Evolutionary conservation across 2,797 vertebrate species (phyloP), one percentile per base, ranked within the genome.

Genomic region (Sphaeramia orbicularis): DNA sequence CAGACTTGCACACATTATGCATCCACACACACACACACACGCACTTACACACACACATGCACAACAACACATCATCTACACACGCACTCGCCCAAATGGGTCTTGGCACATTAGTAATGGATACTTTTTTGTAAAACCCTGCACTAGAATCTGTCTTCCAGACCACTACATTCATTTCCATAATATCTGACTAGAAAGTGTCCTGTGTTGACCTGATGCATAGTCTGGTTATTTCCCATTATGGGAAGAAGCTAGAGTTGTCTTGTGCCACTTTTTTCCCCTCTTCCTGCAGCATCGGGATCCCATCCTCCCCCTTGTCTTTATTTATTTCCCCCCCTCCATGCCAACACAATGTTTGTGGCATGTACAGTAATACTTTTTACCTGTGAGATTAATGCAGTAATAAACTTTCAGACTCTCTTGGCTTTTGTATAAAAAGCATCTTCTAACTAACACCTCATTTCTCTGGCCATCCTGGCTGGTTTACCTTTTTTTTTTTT

Each of bases 271-370:
- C 74, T 50, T 8, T 48, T 45, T 1, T 10, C 21, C 50, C 32
- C 42, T 15, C 40, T 15, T 36, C 71, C 71, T 38, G 69, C 78
- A 74, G 71, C 74, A 56, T 78, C 32, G 71, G 63, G 55, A 73
- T 1, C 37, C 63, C 56, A n/a, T 14, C 55, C 65, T 58, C 72
- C 68, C 10, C 42, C 7, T 43, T 50, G 84, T 88, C 88, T 83
- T 90, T 92, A 91, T 93, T 93, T 93, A 93, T 92, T 93, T 88
- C 83, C 88, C 74, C 55, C 79, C 76, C 61, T 83, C 63, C 80
- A 86, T 80, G 78, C 84, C 83, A 51, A 66, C 74, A 61, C 58
- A 19, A 58, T 30, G 70, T 70, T 53, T 53, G 72, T 57, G 82
- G 81, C 82, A 85, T 81, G 80, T 84, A 86, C 81, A 87, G 80